Evolutionary conservation across 2,888 invertebrate species (phyloP), one percentile per base, ranked within the genome.

Genomic region (Apotomis turbidana): DNA sequence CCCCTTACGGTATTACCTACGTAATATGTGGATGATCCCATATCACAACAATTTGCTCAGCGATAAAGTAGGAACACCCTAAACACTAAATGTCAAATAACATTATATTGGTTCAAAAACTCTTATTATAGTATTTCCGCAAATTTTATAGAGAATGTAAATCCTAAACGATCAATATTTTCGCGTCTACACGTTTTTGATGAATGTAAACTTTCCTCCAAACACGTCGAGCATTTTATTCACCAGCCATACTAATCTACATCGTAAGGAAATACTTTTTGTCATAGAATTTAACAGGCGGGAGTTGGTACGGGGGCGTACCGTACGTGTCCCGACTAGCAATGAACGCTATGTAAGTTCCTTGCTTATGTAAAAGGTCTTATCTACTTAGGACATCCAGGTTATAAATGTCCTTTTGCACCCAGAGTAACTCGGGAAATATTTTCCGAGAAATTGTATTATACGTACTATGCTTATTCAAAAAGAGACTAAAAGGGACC

Each of bases 271-370:
- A 72, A 63, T 63, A 68, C 62, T 68, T 68, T 71, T 63, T 63
- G 72, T 68, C 63, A 68, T 68, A 72, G 52, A 72, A 72, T 72
- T 72, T 54, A 72, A 63, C 68, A 57, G 61, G 52, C 67, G 59
- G 5, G 61, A 68, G 52, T 62, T 36, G 58, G 68, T 46, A 52
- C 51, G 67, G 62, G 59, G 64, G 52, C 52, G 60, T 13, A n/a
- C n/a, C n/a, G 13, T 4, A 72, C 72, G 72, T 72, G 72, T 46
- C 41, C 8, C 5, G 68, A 68, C 52, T 72, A 6, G 15, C 13
- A 46, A 72, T 55, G 64, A 27, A 51, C 27, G 46, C 12, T 27
- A 27, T 5, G 27, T n/a, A n/a, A 15, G 27, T 15, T 38, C 57
- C 57, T 57, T 68, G 9, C 8, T 38, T 58, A 15, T 59, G 51